Conservation (phyloP, 1,140 invertebrate species). For the Pantala flavescens region DNA sequence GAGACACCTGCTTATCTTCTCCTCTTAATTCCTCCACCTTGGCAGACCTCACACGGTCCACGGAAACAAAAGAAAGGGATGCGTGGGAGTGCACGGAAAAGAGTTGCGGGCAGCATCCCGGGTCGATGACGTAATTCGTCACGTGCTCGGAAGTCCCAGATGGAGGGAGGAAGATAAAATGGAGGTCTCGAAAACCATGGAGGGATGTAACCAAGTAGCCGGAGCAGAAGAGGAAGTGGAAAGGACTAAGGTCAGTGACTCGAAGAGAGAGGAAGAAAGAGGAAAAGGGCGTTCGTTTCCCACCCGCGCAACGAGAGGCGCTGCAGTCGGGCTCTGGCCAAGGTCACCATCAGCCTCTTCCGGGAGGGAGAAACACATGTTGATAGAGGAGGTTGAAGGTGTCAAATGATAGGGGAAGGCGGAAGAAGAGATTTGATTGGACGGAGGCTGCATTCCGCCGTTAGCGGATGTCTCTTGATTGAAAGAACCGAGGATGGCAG, state of each 20-base stretch:
- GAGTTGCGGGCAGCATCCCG: not conserved
- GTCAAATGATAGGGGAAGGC: conserved; percentile 3
- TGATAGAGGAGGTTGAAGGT: not conserved
- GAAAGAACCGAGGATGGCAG: not conserved
- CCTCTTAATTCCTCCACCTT: too few relatives aligned
- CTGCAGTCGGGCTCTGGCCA: not conserved
- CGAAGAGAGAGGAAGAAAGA: not conserved
- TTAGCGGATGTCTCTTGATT: not conserved
- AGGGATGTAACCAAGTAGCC: not conserved
- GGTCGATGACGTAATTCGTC: not conserved
- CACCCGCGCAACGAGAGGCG: not conserved
- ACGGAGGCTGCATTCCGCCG: not conserved
- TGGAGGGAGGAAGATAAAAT: not conserved
- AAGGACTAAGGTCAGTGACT: not conserved
- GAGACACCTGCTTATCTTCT: too few relatives aligned
- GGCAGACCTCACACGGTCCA: too few relatives aligned
- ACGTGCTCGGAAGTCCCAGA: conserved; percentile 2
- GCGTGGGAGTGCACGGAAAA: not conserved
- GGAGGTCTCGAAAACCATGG: not conserved
- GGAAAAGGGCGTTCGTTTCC: not conserved
- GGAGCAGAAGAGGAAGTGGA: not conserved
- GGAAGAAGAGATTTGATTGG: not conserved
- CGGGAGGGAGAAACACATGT: not conserved
- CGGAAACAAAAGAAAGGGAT: not conserved
- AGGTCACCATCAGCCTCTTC: not conserved